Conservation (phyloP, 2,797 vertebrate species). For the Serranus cabrilla region DNA sequence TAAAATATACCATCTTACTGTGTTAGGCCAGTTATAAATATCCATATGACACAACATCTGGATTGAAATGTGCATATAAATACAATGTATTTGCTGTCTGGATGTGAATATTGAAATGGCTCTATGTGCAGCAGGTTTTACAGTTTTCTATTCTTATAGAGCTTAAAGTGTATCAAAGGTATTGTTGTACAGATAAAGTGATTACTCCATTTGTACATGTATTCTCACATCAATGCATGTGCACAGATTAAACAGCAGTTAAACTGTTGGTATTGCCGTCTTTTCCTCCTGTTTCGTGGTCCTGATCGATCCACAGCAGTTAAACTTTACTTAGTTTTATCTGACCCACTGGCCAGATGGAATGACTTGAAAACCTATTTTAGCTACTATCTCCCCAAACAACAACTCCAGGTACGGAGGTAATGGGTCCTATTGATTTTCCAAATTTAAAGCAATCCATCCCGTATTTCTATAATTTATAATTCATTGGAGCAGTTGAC, state of each 20-base stretch:
- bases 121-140: conserved; percentile 38
- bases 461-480: no score
- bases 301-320: neutral
- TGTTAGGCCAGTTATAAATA: conserved; percentile 47
- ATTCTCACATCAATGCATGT: conserved; percentile 27
- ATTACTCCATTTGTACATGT: conserved; percentile 34
- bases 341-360: no score
- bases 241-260: conserved; percentile 44
- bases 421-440: no score
- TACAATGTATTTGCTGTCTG: conserved; percentile 74
- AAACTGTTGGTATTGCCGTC: neutral
- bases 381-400: neutral
- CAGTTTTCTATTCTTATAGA: conserved; percentile 46
- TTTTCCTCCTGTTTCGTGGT: neutral
- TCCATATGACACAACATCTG: conserved; percentile 49
- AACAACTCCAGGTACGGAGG: neutral
- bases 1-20: conserved; percentile 22
- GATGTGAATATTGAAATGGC: conserved; percentile 52
- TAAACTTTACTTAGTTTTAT: neutral
- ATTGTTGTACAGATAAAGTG: conserved; percentile 30
- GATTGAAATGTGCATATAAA: conserved; percentile 59
- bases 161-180: conserved; percentile 22
- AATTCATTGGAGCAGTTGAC: no score
- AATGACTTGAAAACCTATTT: neutral
- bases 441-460: no score